Evolutionary conservation across 2,113 vertebrate species (phyloP).

Genomic region (Ceyx cyanopectus): DNA sequence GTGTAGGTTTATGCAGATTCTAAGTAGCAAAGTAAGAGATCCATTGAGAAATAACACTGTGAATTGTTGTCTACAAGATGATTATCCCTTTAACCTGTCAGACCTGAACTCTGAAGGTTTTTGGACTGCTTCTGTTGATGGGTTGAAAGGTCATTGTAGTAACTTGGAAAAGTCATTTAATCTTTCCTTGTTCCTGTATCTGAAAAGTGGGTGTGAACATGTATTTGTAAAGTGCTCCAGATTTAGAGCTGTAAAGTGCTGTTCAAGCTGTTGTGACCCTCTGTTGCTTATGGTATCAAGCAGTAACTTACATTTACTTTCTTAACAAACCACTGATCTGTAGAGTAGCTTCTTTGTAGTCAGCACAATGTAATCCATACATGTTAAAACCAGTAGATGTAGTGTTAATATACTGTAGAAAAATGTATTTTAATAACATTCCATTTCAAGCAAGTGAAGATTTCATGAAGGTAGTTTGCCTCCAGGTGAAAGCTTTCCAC

Average conservation of each 20-base stretch:
- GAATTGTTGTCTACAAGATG: not conserved
- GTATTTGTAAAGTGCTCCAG: not conserved
- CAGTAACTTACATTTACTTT: not conserved
- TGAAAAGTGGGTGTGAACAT: constrained; percentile 27
- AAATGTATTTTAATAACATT: not conserved
- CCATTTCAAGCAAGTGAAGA: not conserved
- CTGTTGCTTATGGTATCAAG: not conserved
- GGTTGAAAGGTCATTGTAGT: not conserved
- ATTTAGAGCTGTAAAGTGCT: not conserved
- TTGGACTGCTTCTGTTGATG: not conserved
- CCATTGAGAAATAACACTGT: not conserved
- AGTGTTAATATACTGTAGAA: not conserved
- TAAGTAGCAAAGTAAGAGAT: not conserved
- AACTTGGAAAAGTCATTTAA: not conserved
- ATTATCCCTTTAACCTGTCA: not conserved
- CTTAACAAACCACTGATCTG: not conserved
- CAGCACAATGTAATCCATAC: not conserved
- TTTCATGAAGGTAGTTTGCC: not conserved
- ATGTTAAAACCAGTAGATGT: not conserved
- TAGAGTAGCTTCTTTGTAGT: not conserved
- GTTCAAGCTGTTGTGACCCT: not conserved
- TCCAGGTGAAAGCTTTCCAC: not conserved
- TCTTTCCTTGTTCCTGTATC: not conserved
- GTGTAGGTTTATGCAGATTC: not conserved
- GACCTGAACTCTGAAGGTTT: not conserved